Evolutionary conservation across 2,113 vertebrate species (phyloP).

Genomic region (Carassius auratus): DNA sequence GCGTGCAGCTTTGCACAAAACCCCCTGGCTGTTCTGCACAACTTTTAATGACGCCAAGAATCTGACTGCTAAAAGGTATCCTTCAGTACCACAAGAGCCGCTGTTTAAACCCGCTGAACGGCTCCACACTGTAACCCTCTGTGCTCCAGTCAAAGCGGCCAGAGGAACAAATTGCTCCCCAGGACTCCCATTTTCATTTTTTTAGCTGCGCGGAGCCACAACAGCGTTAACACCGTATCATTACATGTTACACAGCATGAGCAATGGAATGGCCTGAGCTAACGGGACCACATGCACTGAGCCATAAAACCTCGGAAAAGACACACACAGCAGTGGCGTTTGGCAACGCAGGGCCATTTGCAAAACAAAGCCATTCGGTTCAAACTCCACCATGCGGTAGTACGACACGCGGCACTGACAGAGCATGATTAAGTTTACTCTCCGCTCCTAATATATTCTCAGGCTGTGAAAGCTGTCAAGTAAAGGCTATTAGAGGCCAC

Average conservation of each 20-base stretch:
- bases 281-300: conserved; percentile 11
- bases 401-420: background rate
- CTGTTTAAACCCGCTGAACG: background rate
- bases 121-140: conserved; percentile 27
- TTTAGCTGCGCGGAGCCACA: background rate
- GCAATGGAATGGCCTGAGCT: conserved; percentile 42
- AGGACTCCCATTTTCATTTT: conserved; percentile 24
- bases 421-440: background rate
- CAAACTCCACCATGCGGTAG: background rate
- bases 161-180: conserved; percentile 37
- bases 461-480: background rate
- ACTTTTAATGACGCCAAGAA: conserved; percentile 16
- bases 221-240: conserved; percentile 43
- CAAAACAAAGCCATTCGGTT: conserved; percentile 3
- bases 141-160: background rate
- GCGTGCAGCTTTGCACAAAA: background rate
- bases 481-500: conserved; percentile 11
- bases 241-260: conserved; percentile 46
- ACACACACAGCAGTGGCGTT: background rate
- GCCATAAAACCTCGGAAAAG: conserved; percentile 40
- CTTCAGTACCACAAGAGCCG: background rate
- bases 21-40: background rate
- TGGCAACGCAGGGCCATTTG: background rate
- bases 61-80: conserved; percentile 27
- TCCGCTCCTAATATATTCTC: background rate